Evolutionary conservation across 2,797 vertebrate species (phyloP), one percentile per base, ranked within the genome.

Genomic region (Onychomys arenicola): DNA sequence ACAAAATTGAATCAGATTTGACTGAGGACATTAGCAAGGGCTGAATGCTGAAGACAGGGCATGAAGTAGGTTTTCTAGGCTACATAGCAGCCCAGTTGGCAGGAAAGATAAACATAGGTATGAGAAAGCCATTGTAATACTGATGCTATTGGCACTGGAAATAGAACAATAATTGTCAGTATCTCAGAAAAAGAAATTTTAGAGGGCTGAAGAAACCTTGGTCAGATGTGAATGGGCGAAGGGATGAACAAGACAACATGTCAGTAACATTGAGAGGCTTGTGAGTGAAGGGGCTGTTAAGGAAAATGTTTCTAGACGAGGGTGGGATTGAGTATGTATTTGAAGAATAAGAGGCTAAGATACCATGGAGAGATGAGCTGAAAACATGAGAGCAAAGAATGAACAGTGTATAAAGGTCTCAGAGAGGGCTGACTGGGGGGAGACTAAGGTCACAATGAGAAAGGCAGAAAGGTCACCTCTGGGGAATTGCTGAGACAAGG

Each of bases 321-420:
- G 43, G 29, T 34, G 29, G 46, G 7, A 52, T 17, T 77, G 34
- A 49, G 7, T 19, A 52, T 9, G 32, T 52, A 49, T 49, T 52
- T 52, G 43, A 78, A 52, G 46, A 52, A 5, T 78, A 52, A 52
- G 65, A 86, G 55, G 57, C 34, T 27, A 65, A 23, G 13, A 84
- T 67, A 63, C 69, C 71, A 16, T 46, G 80, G 21, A 95, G 81
- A 76, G 27, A 13, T 0, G 7, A 16, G 0, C 5, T 65, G 69
- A 93, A 94, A 91, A 91, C 77, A 83, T 34, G 71, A 95, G 57
- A 87, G 43, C 57, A 95, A 71, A 55, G 52, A 43, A 76, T 82
- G 63, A 43, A 37, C 0, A 4, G 25, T 73, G 59, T 81, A 87
- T 94, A 57, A 55, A 87, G 40, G 49, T 77, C 32, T 94, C 46